Conservation (phyloP, 2,797 vertebrate species). For the Discoglossus pictus region DNA sequence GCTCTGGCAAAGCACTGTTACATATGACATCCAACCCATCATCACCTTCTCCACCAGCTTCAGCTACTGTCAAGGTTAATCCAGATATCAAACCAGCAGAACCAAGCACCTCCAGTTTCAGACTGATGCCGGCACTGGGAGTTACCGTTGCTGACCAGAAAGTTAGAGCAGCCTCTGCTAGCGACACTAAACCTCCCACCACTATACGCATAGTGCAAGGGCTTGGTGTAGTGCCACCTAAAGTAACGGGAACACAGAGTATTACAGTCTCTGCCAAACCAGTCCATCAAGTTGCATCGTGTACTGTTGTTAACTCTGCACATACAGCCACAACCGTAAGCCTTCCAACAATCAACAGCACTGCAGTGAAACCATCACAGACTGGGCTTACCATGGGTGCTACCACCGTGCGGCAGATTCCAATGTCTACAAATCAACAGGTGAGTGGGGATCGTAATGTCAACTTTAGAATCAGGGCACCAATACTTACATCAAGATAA, state of each 20-base stretch:
- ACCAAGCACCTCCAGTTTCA: constrained; percentile 79
- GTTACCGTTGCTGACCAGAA: constrained; percentile 89
- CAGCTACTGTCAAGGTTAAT: constrained; percentile 79
- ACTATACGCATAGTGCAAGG: constrained; percentile 95
- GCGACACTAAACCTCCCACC: constrained; percentile 82
- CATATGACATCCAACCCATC: constrained; percentile 53
- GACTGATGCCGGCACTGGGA: constrained; percentile 92
- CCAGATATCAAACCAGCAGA: constrained; percentile 80
- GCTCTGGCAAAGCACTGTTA: constrained; percentile 56
- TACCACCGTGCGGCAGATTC: constrained; percentile 85
- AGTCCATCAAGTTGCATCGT: constrained; percentile 63
- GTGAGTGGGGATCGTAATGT: constrained; percentile 60
- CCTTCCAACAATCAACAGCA: constrained; percentile 79
- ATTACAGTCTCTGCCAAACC: constrained; percentile 81
- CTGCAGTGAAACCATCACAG: constrained; percentile 80
- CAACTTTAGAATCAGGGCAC: too few species aligned
- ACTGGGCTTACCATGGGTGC: constrained; percentile 81
- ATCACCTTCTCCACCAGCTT: constrained; percentile 64
- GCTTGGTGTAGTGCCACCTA: constrained; percentile 89
- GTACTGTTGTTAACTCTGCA: constrained; percentile 63
- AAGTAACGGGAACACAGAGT: constrained; percentile 85
- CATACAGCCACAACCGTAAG: constrained; percentile 77
- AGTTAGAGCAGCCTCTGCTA: constrained; percentile 75
- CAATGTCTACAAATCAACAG: constrained; percentile 81
- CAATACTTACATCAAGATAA: too few species aligned